Conservation (phyloP, 1,140 invertebrate genomes). For the Asbolus verrucosus region DNA sequence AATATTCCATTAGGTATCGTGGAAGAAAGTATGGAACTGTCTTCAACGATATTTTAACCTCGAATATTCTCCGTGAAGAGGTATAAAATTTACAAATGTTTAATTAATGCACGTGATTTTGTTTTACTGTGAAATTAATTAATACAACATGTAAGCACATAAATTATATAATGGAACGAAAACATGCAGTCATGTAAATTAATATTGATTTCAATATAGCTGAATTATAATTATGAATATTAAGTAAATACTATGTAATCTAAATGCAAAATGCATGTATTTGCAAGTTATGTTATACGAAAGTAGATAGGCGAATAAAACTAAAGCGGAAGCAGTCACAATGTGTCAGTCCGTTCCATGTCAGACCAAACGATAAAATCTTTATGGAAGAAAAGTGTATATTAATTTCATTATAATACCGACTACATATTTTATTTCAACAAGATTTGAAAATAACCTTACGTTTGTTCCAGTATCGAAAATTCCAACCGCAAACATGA, state of each 20-base stretch:
- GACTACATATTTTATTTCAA: neutral
- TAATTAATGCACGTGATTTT: no score
- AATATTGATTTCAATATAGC: conserved; percentile 2
- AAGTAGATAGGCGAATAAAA: conserved; percentile 42
- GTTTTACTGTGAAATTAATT: conserved; percentile 20
- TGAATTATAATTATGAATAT: conserved; percentile 34
- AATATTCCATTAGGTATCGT: conserved; percentile 53
- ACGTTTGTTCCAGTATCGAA: conserved; percentile 76
- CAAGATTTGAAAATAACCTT: neutral
- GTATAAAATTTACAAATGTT: no score
- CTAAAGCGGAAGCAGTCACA: conserved; percentile 50
- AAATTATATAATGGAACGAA: conserved; percentile 5
- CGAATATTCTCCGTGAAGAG: no score
- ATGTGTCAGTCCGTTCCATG: conserved; percentile 52
- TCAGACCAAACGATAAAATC: conserved; percentile 9
- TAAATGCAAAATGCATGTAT: conserved; percentile 53
- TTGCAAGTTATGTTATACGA: conserved; percentile 16
- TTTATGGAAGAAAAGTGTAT: conserved; percentile 33
- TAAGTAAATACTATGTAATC: conserved; percentile 40
- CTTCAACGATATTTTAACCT: neutral
- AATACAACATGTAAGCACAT: conserved; percentile 9
- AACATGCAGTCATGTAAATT: conserved; percentile 1
- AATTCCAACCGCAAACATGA: conserved; percentile 68
- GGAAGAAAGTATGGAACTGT: conserved; percentile 10
- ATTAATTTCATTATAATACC: conserved; percentile 16